phyloP scores from a whole-genome alignment of 35 echinoderm and acorn worm genomes.

The Hemicentrotus pulcherrimus region DNA sequence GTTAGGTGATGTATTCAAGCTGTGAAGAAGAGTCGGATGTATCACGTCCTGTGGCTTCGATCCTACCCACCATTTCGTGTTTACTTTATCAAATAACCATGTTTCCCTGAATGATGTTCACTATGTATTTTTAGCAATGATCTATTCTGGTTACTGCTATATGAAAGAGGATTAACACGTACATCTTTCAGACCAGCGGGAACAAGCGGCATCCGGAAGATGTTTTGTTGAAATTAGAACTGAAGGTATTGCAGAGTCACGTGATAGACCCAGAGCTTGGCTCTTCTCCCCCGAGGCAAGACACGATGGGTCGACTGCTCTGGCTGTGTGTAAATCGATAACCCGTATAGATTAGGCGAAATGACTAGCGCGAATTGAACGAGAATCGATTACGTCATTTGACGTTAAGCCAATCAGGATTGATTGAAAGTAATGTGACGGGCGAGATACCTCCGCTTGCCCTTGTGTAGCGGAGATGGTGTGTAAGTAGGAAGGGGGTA shows the following conservation, averaged over 20 bases:
- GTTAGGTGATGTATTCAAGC: neutral
- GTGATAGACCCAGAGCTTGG: neutral
- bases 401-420: constrained; percentile 42
- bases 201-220: neutral
- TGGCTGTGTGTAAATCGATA: constrained; percentile 19
- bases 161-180: neutral
- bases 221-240: neutral
- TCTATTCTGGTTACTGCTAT: neutral
- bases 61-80: neutral
- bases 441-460: neutral
- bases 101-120: neutral
- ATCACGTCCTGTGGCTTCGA: neutral
- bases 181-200: neutral
- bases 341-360: neutral
- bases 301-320: neutral
- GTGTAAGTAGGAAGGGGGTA: neutral
- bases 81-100: neutral
- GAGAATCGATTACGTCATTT: constrained; percentile 43
- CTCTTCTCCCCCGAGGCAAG: neutral
- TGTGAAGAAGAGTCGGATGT: neutral
- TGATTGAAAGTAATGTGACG: constrained; percentile 8
- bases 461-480: neutral
- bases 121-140: neutral
- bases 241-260: neutral
- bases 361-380: constrained; percentile 12